Evolutionary conservation across 2,113 vertebrate genomes (phyloP).

Genomic region (Raja brachyura): DNA sequence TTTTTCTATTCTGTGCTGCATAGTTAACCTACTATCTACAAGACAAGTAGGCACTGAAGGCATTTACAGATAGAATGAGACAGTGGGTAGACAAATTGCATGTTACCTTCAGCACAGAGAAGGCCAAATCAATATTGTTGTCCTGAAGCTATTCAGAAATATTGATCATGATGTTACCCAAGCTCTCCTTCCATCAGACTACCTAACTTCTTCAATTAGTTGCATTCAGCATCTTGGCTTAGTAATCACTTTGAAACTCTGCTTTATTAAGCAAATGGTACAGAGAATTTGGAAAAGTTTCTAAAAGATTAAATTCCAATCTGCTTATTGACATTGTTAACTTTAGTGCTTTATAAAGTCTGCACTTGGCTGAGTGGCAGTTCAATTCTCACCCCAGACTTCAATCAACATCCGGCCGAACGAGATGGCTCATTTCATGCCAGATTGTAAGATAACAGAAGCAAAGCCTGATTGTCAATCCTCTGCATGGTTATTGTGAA

Average conservation of each 20-base stretch:
- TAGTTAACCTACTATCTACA: neutral
- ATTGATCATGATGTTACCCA: conserved; percentile 11
- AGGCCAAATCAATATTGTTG: conserved; percentile 21
- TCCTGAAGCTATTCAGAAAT: neutral
- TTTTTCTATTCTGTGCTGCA: neutral
- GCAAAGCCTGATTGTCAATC: neutral
- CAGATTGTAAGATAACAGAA: neutral
- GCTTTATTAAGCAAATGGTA: neutral
- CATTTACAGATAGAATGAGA: neutral
- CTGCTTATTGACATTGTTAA: neutral
- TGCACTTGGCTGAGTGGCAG: neutral
- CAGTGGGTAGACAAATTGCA: neutral
- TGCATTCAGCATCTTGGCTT: neutral
- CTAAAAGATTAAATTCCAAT: neutral
- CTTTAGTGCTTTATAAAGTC: neutral
- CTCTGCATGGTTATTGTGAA: neutral
- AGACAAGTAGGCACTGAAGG: neutral
- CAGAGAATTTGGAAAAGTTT: neutral
- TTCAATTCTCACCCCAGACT: neutral
- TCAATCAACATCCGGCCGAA: neutral
- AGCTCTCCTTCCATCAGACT: neutral
- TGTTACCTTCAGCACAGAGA: neutral
- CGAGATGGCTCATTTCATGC: neutral
- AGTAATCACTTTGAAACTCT: neutral
- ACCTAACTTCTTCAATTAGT: neutral